These are phyloP conservation scores for Halocynthia aurantium DNA, from an alignment of 23 tunicate species.

Conservation along the genomic window DNA sequence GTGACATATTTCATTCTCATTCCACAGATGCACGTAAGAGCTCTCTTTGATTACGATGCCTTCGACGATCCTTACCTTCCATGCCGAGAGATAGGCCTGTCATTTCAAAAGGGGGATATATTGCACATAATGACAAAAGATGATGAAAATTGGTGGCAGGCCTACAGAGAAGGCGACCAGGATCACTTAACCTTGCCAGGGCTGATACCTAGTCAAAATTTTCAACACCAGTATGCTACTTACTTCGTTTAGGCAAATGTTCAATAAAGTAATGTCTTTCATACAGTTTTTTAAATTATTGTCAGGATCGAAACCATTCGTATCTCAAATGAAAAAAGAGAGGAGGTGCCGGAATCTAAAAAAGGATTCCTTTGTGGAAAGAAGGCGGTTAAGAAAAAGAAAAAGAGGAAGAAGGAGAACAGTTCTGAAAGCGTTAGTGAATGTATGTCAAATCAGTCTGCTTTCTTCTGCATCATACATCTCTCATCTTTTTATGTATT, in stretches of 20 bases:
- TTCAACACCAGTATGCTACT: slow-evolving; percentile 57
- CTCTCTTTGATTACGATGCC: slow-evolving; percentile 87
- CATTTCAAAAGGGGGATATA: slow-evolving; percentile 90
- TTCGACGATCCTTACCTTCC: slow-evolving; percentile 90
- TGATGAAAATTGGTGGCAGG: slow-evolving; percentile 97
- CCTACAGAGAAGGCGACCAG: slow-evolving; percentile 90
- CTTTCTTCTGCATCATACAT: too few relatives aligned
- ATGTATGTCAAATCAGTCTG: not conserved
- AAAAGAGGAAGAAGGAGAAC: slow-evolving; percentile 17
- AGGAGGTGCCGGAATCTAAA: slow-evolving; percentile 58
- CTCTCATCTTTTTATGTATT: too few relatives aligned
- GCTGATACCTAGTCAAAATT: slow-evolving; percentile 70
- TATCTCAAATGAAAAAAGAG: slow-evolving; percentile 48
- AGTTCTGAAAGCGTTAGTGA: not conserved
- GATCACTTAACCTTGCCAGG: slow-evolving; percentile 91
- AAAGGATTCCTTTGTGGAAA: slow-evolving; percentile 57
- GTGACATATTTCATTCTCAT: too few relatives aligned
- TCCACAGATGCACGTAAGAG: slow-evolving; percentile 84
- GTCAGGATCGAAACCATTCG: slow-evolving; percentile 70
- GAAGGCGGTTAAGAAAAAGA: slow-evolving; percentile 38
- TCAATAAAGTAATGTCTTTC: not conserved
- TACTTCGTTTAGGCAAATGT: slow-evolving; percentile 1
- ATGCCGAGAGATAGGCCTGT: slow-evolving; percentile 87
- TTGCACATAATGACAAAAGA: slow-evolving; percentile 80
- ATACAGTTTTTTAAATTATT: not conserved